These are phyloP conservation scores for Galemys pyrenaicus DNA, from an alignment of 2,113 vertebrate genomes.

Conservation along the genomic window DNA sequence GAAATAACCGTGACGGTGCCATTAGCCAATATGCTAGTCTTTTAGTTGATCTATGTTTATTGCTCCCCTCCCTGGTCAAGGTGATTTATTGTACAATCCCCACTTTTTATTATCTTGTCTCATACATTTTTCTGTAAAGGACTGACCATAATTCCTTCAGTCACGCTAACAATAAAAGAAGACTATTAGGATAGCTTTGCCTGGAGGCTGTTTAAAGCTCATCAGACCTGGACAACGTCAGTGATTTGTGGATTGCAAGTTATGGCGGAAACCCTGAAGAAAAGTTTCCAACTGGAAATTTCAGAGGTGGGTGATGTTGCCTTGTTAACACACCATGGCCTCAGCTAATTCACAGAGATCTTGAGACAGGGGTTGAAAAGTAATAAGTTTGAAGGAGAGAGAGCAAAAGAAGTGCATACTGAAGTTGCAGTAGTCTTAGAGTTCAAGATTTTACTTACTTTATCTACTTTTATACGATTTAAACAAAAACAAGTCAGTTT, in stretches of 20 bases:
- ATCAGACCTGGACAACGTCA: constrained; percentile 19
- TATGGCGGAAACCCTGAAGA: neutral
- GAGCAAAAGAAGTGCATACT: neutral
- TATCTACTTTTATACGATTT: neutral
- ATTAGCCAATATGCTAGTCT: constrained; percentile 59
- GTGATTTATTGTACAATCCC: constrained; percentile 76
- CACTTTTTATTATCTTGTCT: constrained; percentile 81
- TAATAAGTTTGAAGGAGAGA: neutral
- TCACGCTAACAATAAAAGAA: constrained; percentile 76
- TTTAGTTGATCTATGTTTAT: constrained; percentile 78
- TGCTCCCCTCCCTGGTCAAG: constrained; percentile 75
- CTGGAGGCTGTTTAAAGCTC: constrained; percentile 78
- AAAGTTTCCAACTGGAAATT: neutral
- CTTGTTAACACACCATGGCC: neutral
- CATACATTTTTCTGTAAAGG: constrained; percentile 74
- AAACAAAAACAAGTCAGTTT: neutral
- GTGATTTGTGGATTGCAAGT: constrained; percentile 43
- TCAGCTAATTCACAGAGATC: neutral
- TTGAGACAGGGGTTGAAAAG: neutral
- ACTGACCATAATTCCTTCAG: constrained; percentile 73
- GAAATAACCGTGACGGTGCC: constrained; percentile 48
- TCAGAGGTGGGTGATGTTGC: neutral
- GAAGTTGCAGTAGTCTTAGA: neutral
- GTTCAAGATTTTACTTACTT: neutral
- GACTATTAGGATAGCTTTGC: constrained; percentile 76